phyloP scores from a whole-genome alignment of 2,888 invertebrate species.

The Branchellion lobata region DNA sequence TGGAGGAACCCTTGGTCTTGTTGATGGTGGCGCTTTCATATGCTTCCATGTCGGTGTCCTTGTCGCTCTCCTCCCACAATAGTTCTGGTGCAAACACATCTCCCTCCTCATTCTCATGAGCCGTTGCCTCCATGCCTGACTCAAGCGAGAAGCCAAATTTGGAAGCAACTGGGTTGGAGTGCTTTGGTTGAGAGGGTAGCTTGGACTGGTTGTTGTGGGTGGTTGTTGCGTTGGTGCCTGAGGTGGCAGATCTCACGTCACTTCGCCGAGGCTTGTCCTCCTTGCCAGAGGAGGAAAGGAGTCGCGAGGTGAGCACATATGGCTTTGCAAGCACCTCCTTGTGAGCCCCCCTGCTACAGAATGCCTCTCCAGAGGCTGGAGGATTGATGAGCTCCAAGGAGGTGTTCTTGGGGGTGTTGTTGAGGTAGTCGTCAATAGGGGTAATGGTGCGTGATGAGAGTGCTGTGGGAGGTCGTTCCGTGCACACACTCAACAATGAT shows the following conservation, averaged over 20 bases:
- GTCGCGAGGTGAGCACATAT: constrained; percentile 23
- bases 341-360: not conserved
- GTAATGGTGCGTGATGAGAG: constrained; percentile 33
- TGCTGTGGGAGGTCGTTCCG: constrained; percentile 8
- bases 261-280: not conserved
- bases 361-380: not conserved
- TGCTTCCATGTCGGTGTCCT: not conserved
- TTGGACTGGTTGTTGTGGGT: not conserved
- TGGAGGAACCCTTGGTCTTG: not conserved
- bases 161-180: not conserved
- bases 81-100: not conserved
- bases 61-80: not conserved
- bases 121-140: constrained; percentile 37
- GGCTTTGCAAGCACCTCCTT: constrained; percentile 2
- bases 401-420: too few species aligned
- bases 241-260: not conserved
- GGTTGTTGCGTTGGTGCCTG: not conserved
- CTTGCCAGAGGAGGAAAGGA: constrained; percentile 7
- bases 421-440: constrained; percentile 20
- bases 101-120: not conserved
- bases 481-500: constrained; percentile 3
- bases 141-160: constrained; percentile 39
- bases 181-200: not conserved
- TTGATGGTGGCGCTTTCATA: not conserved
- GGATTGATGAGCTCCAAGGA: not conserved